A percentile compares a stretch with the other conserved stretches of the same genome.
These are phyloP conservation scores for Emys orbicularis DNA, from an alignment of 2,797 vertebrate species.

Conservation along the genomic window DNA sequence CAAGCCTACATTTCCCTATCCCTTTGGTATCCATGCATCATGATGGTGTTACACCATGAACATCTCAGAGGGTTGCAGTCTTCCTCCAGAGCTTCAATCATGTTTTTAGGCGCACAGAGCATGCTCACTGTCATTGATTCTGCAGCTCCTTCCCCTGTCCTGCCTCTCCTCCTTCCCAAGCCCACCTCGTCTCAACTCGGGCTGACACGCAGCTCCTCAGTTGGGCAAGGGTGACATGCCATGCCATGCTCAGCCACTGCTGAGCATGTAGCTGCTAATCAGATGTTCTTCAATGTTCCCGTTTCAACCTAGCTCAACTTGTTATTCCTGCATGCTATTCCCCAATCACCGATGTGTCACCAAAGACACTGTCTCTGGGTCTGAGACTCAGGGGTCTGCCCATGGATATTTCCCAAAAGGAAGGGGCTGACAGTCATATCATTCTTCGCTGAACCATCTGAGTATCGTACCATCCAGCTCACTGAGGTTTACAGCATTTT, in stretches of 20 bases:
- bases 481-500: background rate
- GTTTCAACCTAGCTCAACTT: background rate
- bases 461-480: background rate
- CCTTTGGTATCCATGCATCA: background rate
- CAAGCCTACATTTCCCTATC: background rate
- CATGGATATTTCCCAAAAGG: background rate
- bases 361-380: background rate
- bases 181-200: background rate
- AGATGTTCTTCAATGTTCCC: background rate
- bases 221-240: accelerated
- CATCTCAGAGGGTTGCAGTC: background rate
- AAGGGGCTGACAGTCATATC: background rate
- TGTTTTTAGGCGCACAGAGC: background rate
- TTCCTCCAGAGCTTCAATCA: background rate
- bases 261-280: background rate
- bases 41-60: background rate
- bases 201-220: accelerated
- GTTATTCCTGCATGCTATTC: background rate
- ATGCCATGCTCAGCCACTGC: background rate
- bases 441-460: background rate
- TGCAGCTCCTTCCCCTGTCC: background rate
- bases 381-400: background rate
- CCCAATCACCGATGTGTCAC: background rate
- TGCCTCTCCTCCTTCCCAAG: background rate
- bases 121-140: background rate